phyloP scores from a whole-genome alignment of 2,113 vertebrate species.

The Rattus norvegicus region GRCr8 NC_086027.1:6190501-6191000 shows the following conservation, averaged over 20 bases:
- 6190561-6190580: not conserved
- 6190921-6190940: not conserved
- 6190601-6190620: not conserved
- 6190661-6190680: not conserved
- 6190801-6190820: not conserved
- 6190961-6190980: not conserved
- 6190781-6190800: not conserved
- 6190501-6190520: not conserved
- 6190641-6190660: not conserved
- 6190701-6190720: not conserved
- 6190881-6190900: not conserved
- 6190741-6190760: not conserved
- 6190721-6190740: not conserved
- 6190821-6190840: not conserved
- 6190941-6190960: not conserved
- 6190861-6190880: not conserved
- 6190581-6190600: not conserved
- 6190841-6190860: not conserved
- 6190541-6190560: no score
- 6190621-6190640: not conserved
- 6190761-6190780: not conserved
- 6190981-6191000: constrained; percentile 1
- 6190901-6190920: not conserved
- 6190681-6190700: not conserved
- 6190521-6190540: not conserved